Base-by-base conservation (phyloP, 2,888 invertebrate genomes). In the Sinhomidia bicolor region DNA sequence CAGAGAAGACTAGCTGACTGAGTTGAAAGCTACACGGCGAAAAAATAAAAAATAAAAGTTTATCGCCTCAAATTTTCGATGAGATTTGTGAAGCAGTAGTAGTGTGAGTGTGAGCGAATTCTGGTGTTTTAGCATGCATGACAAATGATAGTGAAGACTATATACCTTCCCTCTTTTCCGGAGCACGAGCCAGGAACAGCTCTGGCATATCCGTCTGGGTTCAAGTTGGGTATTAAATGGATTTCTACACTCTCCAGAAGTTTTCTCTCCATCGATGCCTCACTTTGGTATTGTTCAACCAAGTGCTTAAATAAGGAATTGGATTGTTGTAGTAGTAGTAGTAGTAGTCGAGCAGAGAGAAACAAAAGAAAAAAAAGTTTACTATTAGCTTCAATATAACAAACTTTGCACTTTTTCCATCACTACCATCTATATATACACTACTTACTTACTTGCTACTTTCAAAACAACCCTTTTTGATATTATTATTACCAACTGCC, bases 211-310 rank as follows among this genome's bases (percentile, higher is more conserved):
- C 95, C 95, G 93, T 95, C 95, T 0, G 95, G 95, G 93, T 95
- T 95, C 94, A 95, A 94, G 60, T 94, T 94, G 0, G 95, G 95
- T 94, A 95, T 94, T 88, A 95, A 94, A 92, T 95, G 95, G 57
- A 95, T 94, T 83, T 95, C 93, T 0, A 94, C 94, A 26, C 91
- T 92, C 92, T 95, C 93, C 36, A 95, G 93, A 68, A 95, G 90
- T n/a, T 92, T 91, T 3, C 94, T 94, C 78, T 95, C 92, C 79
- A 94, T 93, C 0, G 94, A 93, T 4, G 93, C 92, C 89, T 94
- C 93, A 41, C 92, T 93, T 0, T 93, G 93, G 92, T 95, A 95
- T 92, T 94, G 94, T 89, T 93, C 93, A 91, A 94, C 94, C 62
- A 95, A 93, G 36, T 94, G 92, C 90, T 94, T 17, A 12, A 17